phyloP scores from a whole-genome alignment of 2,888 invertebrate species.

The Coecobrya sp. region DNA sequence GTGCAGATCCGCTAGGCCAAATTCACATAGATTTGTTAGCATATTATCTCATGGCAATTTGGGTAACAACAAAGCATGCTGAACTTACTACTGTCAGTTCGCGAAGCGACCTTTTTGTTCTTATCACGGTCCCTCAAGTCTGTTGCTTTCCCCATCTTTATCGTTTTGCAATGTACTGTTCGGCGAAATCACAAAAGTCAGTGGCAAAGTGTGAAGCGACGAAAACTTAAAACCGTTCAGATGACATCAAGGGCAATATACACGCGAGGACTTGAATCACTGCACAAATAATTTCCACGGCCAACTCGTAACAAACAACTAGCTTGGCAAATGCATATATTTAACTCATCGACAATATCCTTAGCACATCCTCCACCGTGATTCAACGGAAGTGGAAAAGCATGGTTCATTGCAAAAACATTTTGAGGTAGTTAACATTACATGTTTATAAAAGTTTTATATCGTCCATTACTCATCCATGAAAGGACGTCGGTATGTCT shows the following conservation, averaged over 20 bases:
- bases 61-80: too few species aligned
- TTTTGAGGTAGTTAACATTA: neutral
- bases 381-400: neutral
- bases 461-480: neutral
- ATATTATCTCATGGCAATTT: too few species aligned
- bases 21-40: too few species aligned
- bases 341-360: neutral
- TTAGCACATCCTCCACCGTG: neutral
- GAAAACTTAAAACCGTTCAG: too few species aligned
- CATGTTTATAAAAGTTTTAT: slow-evolving; percentile 14
- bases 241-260: too few species aligned
- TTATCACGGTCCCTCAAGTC: slow-evolving; percentile 81
- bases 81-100: slow-evolving; percentile 85
- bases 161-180: neutral
- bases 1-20: too few species aligned
- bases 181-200: too few species aligned
- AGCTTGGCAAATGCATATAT: neutral
- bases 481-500: neutral
- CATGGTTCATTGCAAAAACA: neutral
- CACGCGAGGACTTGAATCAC: neutral
- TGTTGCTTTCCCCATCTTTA: slow-evolving; percentile 82
- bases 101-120: slow-evolving; percentile 83
- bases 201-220: too few species aligned
- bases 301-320: neutral
- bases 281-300: neutral